Conservation (phyloP, 92 coral and sea anemone species). For the Umimayanthus kanabou region DNA sequence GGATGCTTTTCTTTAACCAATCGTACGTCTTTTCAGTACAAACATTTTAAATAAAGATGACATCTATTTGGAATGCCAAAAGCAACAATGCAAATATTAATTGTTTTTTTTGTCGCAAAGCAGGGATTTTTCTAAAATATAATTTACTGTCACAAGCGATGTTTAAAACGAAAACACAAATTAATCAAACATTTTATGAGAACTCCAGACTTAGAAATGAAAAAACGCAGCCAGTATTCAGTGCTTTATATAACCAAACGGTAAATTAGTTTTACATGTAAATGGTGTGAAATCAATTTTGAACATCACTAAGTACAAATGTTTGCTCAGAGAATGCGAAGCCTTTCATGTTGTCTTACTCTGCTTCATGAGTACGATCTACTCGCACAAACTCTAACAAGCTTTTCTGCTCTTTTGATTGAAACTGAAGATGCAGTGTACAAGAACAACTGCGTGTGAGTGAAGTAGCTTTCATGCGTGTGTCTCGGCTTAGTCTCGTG, state of each 20-base stretch:
- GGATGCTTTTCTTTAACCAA: not conserved
- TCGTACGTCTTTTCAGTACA: not conserved
- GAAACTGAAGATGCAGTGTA: not conserved
- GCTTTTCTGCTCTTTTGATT: too few species aligned
- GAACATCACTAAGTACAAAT: too few species aligned
- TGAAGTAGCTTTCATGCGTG: not conserved
- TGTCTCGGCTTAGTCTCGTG: not conserved
- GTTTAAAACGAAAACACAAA: too few species aligned
- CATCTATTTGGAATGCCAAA: not conserved
- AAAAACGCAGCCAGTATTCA: too few species aligned
- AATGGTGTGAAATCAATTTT: too few species aligned
- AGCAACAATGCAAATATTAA: not conserved
- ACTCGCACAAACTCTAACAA: too few species aligned
- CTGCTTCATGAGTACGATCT: too few species aligned
- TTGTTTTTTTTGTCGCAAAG: not conserved
- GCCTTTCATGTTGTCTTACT: too few species aligned
- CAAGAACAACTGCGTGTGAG: not conserved
- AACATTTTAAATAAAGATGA: not conserved
- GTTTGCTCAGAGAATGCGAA: too few species aligned
- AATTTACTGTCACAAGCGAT: not conserved
- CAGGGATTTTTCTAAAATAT: too few species aligned
- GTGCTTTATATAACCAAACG: too few species aligned
- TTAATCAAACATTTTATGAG: not conserved
- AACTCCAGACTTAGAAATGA: not conserved
- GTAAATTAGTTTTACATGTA: too few species aligned